Evolutionary conservation across 2,797 vertebrate species (phyloP).

Genomic region (Liasis olivaceus): DNA sequence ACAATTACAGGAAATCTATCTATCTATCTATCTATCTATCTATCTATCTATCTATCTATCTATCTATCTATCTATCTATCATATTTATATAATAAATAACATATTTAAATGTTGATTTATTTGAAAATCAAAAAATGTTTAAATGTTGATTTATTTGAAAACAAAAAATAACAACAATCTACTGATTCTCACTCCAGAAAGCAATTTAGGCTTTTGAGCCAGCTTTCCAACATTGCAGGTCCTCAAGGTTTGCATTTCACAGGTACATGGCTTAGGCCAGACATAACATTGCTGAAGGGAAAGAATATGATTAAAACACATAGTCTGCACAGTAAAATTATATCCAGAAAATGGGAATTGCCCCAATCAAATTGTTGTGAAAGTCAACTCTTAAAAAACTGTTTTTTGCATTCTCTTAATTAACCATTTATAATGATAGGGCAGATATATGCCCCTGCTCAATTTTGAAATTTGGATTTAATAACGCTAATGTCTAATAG

Average conservation of each 20-base stretch:
- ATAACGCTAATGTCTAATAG: not conserved
- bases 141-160: not conserved
- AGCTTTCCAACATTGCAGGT: not conserved
- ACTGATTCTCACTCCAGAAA: not conserved
- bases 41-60: too few relatives aligned
- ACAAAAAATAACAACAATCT: not conserved
- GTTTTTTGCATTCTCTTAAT: not conserved
- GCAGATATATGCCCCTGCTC: not conserved
- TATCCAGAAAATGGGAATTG: not conserved
- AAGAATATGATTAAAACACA: not conserved
- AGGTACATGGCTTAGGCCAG: not conserved
- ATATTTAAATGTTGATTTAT: too few relatives aligned
- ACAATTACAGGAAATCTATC: not conserved
- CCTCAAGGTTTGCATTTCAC: not conserved
- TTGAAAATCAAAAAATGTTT: too few relatives aligned
- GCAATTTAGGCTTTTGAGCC: not conserved
- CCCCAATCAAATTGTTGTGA: not conserved
- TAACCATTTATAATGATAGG: not conserved
- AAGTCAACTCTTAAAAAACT: not conserved
- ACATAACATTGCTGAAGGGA: not conserved
- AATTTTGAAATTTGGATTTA: not conserved
- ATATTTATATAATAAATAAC: too few relatives aligned
- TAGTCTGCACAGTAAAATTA: not conserved
- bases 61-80: too few relatives aligned
- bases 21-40: too few relatives aligned